These are phyloP conservation scores for Euproctis similis DNA, from an alignment of 2,888 invertebrate genomes.

Conservation along the genomic window DNA sequence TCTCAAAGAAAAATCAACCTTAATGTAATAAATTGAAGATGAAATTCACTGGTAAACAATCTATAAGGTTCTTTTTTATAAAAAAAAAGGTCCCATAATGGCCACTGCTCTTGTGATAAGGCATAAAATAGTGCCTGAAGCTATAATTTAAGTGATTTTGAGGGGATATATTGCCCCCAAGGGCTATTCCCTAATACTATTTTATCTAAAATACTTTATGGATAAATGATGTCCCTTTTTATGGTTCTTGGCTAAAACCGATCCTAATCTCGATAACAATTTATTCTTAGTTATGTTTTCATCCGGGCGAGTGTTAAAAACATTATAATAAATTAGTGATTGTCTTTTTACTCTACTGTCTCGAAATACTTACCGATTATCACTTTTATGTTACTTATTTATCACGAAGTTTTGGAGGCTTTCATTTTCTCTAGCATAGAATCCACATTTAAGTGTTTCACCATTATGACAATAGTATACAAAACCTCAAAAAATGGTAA, in stretches of 20 bases:
- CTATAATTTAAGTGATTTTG: conserved; percentile 53
- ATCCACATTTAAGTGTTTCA: too few relatives aligned
- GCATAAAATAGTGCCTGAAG: conserved; percentile 45
- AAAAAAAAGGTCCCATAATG: conserved; percentile 26
- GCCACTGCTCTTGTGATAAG: conserved; percentile 39
- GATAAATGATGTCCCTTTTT: conserved; percentile 14
- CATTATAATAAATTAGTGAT: too few relatives aligned
- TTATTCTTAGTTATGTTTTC: too few relatives aligned
- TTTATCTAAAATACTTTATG: conserved; percentile 32
- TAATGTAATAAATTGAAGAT: background rate
- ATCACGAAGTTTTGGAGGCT: too few relatives aligned
- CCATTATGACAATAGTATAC: too few relatives aligned
- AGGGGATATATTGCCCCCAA: conserved; percentile 34
- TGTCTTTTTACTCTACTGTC: too few relatives aligned
- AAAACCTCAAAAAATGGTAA: too few relatives aligned
- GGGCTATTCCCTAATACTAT: conserved; percentile 32
- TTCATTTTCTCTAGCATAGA: too few relatives aligned
- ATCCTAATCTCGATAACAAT: conserved; percentile 12
- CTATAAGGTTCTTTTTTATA: conserved; percentile 6
- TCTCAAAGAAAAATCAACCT: conserved; percentile 7
- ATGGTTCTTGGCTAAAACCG: conserved; percentile 11
- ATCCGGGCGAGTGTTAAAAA: too few relatives aligned
- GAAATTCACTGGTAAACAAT: conserved; percentile 7
- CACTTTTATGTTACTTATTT: too few relatives aligned
- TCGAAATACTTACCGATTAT: too few relatives aligned